Conservation (phyloP, 2,888 invertebrate species). For the Coelogynopora nodosa region DNA sequence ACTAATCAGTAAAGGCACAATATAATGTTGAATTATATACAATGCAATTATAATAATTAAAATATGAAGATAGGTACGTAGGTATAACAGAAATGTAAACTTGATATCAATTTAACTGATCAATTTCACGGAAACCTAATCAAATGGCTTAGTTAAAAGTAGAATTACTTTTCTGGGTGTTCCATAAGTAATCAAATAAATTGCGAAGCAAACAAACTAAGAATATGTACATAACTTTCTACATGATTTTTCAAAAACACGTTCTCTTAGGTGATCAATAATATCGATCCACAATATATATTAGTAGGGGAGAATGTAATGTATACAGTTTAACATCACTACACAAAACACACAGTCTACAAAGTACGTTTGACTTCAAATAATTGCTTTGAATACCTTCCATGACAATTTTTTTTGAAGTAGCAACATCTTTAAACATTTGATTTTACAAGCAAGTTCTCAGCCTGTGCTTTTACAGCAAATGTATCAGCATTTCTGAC, state of each 20-base stretch:
- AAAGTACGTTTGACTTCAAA: not conserved
- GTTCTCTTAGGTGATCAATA: slow-evolving; percentile 23
- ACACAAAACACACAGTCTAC: slow-evolving; percentile 8
- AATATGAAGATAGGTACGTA: not conserved
- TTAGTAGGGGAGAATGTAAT: slow-evolving; percentile 18
- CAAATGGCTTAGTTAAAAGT: not conserved
- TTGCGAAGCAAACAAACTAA: not conserved
- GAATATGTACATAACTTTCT: not conserved
- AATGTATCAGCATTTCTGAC: not conserved
- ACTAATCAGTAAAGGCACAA: not conserved
- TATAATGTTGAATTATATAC: not conserved
- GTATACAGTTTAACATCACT: slow-evolving; percentile 8
- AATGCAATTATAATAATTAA: not conserved
- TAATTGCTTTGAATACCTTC: not conserved
- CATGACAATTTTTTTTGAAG: not conserved
- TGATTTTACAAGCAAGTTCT: not conserved
- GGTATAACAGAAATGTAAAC: not conserved
- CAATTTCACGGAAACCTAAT: not conserved
- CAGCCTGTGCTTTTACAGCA: not conserved
- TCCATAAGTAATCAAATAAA: not conserved
- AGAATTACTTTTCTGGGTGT: not conserved
- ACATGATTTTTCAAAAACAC: slow-evolving; percentile 29
- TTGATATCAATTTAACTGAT: not conserved
- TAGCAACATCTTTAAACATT: not conserved
- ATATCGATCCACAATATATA: not conserved